Base-by-base conservation (phyloP, 2,113 vertebrate species). In the Albula glossodonta region DNA sequence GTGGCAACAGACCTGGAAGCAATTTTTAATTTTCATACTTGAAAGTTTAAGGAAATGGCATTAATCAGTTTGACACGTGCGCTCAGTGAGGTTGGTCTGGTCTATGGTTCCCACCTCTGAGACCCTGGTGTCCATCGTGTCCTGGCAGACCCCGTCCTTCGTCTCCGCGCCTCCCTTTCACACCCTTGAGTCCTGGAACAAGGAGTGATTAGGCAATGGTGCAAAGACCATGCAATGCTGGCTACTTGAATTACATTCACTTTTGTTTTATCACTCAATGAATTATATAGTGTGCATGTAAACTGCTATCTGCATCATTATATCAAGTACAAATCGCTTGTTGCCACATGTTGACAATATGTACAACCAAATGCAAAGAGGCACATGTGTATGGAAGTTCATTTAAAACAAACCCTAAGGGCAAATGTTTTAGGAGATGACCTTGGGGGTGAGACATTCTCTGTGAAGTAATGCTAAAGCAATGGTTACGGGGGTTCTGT, bases 101-200 rank as follows among this genome's bases (percentile, higher is more conserved):
- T 51, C 5, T 8, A 50, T 31, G 1, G n/a, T 9, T 19, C 85
- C 2, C 87, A 94, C 93, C 94, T 94, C 86, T 88, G 51, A 86
- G 83, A 84, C 93, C 91, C 77, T 94, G 93, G 25, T 89, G 91
- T 90, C 95, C 93, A 7, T 93, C 92, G 1, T 91, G 88, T 77
- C 93, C 92, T 12, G 89, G 90, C 51, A 91, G 90, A 49, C 88
- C 93, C 90, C 63, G 91, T 49, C 94, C 92, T 60, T 88, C 50
- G 83, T 85, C 92, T 8, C 94, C 92, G 2, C 86, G 82, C 5
- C 63, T 2, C 0, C 90, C 94, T 92, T 95, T 96, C n/a, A 80
- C 15, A 78, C 94, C 91, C 78, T 95, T 96, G n/a, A 50, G 6
- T 88, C 94, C 96, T 96, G 85, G 19, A 80, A 31, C 19, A 22